A percentile compares a stretch with the other conserved stretches of the same genome.
Conservation (phyloP, 2,797 vertebrate species). For the Halcyon leucocephala region DNA sequence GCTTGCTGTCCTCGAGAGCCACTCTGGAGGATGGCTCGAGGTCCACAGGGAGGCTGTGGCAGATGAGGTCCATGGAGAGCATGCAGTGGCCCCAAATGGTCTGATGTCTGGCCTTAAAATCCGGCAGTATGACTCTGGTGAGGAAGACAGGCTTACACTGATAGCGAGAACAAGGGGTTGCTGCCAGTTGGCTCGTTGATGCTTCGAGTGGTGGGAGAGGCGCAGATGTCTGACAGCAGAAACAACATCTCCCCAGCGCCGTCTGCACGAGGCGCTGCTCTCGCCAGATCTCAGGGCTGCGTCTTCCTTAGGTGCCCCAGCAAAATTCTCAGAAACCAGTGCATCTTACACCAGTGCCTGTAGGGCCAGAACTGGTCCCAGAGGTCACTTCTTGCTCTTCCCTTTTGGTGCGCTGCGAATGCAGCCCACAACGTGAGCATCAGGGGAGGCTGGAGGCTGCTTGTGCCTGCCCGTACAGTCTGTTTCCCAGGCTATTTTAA, state of each 20-base stretch:
- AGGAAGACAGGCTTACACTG: neutral
- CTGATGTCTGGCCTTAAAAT: neutral
- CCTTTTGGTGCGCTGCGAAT: rapidly evolving
- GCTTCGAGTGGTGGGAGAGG: neutral
- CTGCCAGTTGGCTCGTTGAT: neutral
- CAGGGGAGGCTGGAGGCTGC: neutral
- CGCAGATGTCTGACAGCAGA: neutral
- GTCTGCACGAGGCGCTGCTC: neutral
- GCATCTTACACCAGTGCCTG: neutral
- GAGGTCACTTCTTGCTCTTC: neutral
- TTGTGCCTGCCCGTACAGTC: neutral
- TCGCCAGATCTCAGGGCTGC: neutral
- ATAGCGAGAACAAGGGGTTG: neutral
- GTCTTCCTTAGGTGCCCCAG: neutral
- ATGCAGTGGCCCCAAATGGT: neutral
- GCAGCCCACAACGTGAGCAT: rapidly evolving
- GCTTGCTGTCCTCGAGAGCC: neutral
- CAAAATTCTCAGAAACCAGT: rapidly evolving
- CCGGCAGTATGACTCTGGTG: neutral
- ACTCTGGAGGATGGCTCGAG: neutral
- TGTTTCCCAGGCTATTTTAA: neutral
- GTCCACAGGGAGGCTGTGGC: neutral
- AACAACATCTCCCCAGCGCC: neutral
- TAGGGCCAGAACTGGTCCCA: neutral
- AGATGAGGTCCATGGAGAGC: neutral